phyloP scores from a whole-genome alignment of 2,113 vertebrate species.

The Paracanthobrama guichenoti region DNA sequence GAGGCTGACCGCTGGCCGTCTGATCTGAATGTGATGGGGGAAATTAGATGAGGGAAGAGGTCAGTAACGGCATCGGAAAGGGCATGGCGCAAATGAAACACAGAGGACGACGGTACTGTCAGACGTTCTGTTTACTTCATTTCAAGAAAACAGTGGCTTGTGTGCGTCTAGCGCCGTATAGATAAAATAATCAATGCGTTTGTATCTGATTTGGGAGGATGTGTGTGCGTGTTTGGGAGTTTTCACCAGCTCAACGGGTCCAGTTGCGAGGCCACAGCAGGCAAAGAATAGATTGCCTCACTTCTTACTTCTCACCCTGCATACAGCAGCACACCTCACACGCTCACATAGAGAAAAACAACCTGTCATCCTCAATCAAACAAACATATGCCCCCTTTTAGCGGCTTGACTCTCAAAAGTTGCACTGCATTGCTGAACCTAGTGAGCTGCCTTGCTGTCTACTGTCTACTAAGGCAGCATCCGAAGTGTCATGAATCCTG shows the following conservation, averaged over 20 bases:
- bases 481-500: background rate
- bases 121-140: conserved; percentile 71
- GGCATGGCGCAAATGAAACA: conserved; percentile 72
- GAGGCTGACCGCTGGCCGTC: conserved; percentile 78
- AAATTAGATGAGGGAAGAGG: conserved; percentile 78
- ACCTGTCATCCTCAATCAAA: conserved; percentile 30
- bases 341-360: conserved; percentile 34
- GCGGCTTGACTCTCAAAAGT: background rate
- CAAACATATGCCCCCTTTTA: conserved; percentile 35
- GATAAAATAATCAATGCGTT: conserved; percentile 77
- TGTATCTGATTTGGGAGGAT: conserved; percentile 59
- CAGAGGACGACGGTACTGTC: conserved; percentile 66
- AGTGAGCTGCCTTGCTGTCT: conserved; percentile 5
- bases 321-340: conserved; percentile 44
- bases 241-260: conserved; percentile 37
- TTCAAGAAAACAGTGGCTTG: conserved; percentile 72
- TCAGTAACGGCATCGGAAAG: conserved; percentile 66
- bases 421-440: conserved; percentile 8
- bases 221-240: conserved; percentile 29
- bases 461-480: background rate
- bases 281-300: conserved; percentile 51
- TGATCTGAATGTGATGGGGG: conserved; percentile 79
- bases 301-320: conserved; percentile 41
- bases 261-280: conserved; percentile 45
- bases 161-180: conserved; percentile 65